Base-by-base conservation (phyloP, 2,113 vertebrate genomes). In the Ariopsis seemanni region DNA sequence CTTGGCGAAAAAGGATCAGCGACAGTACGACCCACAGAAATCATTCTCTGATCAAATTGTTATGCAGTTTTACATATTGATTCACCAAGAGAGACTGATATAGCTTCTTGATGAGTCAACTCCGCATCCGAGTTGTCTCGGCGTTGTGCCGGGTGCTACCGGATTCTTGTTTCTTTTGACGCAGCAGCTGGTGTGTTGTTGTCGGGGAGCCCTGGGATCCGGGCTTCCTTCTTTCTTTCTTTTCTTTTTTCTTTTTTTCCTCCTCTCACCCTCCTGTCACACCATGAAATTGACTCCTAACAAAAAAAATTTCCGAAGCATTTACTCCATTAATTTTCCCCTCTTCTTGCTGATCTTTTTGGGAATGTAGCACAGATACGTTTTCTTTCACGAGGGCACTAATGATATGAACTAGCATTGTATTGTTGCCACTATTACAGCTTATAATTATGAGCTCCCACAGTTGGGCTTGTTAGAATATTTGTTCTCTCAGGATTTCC, bases 31-130 rank as follows among this genome's bases (percentile, higher is more conserved):
- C 42, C 57, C 25, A 53, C 50, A 65, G 58, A 84, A 78, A 55
- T 77, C 17, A n/a, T 82, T 65, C 8, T 14, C 25, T 63, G 78
- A 57, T 50, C n/a, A 6, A 62, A 75, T 42, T 83, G 27, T 80
- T 65, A 42, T 80, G 62, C 52, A 57, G 63, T 81, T 71, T 34
- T 82, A 81, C 5, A 4, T 60, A 82, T 82, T 82, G 57, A 82
- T 82, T 62, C 78, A 58, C 7, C 10, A 42, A 82, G 18, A 27
- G 18, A 42, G 18, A 58, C 30, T 48, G 79, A 82, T 82, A 2
- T 62, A 82, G 34, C 57, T 62, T 82, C 90, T 93, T 91, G 83
- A 90, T 93, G 90, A 92, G 90, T 94, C 92, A 92, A 90, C 92
- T 4, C 89, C 92, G 91, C 90, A 91, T 87, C 82, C 14, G 90